Base-by-base conservation (phyloP, 2,797 vertebrate species). In the Echiichthys vipera region DNA sequence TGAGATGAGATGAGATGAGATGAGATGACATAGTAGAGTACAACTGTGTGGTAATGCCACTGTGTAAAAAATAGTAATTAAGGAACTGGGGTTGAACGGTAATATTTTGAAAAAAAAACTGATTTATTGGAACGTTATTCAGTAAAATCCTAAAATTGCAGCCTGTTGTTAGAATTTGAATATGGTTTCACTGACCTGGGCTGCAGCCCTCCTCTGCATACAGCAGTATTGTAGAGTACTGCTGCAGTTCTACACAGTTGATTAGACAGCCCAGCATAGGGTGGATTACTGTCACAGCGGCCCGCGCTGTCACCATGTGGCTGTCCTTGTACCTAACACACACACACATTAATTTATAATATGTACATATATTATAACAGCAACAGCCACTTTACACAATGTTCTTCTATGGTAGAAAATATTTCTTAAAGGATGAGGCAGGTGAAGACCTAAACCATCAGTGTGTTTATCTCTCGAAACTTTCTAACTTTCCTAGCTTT, bases 191-290 rank as follows among this genome's bases (percentile, higher is more conserved):
- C 77, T 80, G 65, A 92, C 86, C 92, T 92, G 92, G 89, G 39
- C 89, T 91, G 66, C 87, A 85, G 72, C 91, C 88, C 62, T 91
- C 85, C 55, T 91, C 89, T 42, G 82, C 91, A n/a, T 93, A 92
- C 32, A 94, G 85, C 72, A 93, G 70, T 39, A 92, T 93, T 63
- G 91, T 88, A 12, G 91, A 93, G 50, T 91, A 94, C 83, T 93
- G 89, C 82, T 93, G 93, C 70, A 89, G 86, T 63, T 94, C 89
- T 43, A 85, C 81, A 37, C 86, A 92, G 84, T 86, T 91, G 78
- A 94, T 91, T 18, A 94, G 65, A 84, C 93, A 92, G 53, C 88
- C 92, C 65, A 91, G 76, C 55, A 88, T 81, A 25, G 86, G 90
- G 68, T 92, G 91, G 77, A 93, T 92, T 64, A 93, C 91, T 2